A percentile compares a stretch with the other conserved stretches of the same genome.
Evolutionary conservation across 1,140 invertebrate genomes (phyloP).

Genomic region (Sitophilus oryzae): DNA sequence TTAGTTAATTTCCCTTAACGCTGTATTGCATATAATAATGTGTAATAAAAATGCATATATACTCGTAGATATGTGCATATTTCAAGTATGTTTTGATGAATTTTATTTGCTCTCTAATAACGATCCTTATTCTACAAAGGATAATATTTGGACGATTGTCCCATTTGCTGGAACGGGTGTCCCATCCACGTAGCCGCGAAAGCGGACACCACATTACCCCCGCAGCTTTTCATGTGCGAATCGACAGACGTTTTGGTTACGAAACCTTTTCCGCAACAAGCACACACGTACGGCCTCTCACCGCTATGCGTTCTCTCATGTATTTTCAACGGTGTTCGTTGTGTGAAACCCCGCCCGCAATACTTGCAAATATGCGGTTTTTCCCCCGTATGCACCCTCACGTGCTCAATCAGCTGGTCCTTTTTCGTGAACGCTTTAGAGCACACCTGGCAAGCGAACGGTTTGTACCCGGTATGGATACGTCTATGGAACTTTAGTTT

Average conservation of each 20-base stretch:
- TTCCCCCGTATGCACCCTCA: conserved; percentile 59
- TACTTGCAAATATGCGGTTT: conserved; percentile 60
- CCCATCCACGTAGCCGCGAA: conserved; percentile 22
- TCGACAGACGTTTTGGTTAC: conserved; percentile 57
- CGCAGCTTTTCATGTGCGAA: conserved; percentile 52
- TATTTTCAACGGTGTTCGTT: conserved; percentile 61
- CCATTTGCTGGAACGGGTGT: conserved; percentile 16
- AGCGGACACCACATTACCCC: conserved; percentile 13
- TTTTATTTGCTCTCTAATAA: too few species aligned
- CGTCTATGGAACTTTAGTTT: conserved; percentile 65
- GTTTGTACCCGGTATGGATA: conserved; percentile 69
- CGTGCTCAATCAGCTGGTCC: conserved; percentile 57
- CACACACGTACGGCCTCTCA: conserved; percentile 68
- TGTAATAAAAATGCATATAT: too few species aligned
- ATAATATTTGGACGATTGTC: conserved; percentile 13
- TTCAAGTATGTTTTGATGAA: too few species aligned
- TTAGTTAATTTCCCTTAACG: too few species aligned
- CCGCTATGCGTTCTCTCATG: conserved; percentile 58
- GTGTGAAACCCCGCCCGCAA: conserved; percentile 73
- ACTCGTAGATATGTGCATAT: too few species aligned
- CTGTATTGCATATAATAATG: too few species aligned
- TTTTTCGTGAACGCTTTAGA: conserved; percentile 60
- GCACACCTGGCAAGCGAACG: conserved; percentile 63
- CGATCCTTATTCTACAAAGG: too few species aligned
- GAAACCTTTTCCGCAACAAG: conserved; percentile 60